These are phyloP conservation scores for Australoheros scitulus DNA, from an alignment of 2,113 vertebrate genomes.

Conservation along the genomic window DNA sequence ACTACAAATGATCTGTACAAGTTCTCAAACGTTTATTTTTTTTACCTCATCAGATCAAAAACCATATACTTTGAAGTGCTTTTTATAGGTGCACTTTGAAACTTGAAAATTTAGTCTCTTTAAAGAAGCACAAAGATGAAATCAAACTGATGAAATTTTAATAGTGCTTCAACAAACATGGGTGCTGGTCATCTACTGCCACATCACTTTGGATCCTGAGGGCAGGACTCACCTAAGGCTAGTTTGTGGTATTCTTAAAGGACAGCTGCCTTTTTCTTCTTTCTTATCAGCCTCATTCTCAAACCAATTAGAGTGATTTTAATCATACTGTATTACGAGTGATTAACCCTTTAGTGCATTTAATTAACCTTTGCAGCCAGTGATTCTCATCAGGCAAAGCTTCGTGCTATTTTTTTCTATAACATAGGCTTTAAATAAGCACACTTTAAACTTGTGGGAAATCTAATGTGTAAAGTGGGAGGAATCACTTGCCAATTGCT, in stretches of 20 bases:
- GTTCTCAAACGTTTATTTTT: constrained; percentile 30
- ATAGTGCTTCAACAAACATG: constrained; percentile 32
- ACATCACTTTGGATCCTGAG: constrained; percentile 31
- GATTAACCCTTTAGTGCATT: constrained; percentile 81
- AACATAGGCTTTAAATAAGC: constrained; percentile 78
- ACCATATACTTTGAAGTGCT: constrained; percentile 3
- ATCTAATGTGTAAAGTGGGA: constrained; percentile 76
- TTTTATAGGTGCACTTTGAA: constrained; percentile 31
- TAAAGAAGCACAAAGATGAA: constrained; percentile 13
- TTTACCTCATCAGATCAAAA: constrained; percentile 19
- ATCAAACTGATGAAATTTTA: constrained; percentile 29
- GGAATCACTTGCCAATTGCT: constrained; percentile 71
- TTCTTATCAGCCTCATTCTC: constrained; percentile 68
- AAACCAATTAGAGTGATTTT: constrained; percentile 80
- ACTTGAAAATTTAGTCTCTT: constrained; percentile 14
- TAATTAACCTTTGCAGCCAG: constrained; percentile 79
- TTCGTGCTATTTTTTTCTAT: constrained; percentile 57
- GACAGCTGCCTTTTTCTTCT: constrained; percentile 51
- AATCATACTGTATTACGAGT: constrained; percentile 80
- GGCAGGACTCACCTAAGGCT: constrained; percentile 31
- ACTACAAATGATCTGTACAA: constrained; percentile 44
- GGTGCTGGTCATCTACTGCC: constrained; percentile 40
- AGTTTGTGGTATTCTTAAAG: constrained; percentile 57
- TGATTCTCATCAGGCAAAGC: constrained; percentile 69
- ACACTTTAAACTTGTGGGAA: constrained; percentile 76